These are phyloP conservation scores for Panthera uncia DNA, from an alignment of 2,113 vertebrate species.

Conservation along the genomic window DNA sequence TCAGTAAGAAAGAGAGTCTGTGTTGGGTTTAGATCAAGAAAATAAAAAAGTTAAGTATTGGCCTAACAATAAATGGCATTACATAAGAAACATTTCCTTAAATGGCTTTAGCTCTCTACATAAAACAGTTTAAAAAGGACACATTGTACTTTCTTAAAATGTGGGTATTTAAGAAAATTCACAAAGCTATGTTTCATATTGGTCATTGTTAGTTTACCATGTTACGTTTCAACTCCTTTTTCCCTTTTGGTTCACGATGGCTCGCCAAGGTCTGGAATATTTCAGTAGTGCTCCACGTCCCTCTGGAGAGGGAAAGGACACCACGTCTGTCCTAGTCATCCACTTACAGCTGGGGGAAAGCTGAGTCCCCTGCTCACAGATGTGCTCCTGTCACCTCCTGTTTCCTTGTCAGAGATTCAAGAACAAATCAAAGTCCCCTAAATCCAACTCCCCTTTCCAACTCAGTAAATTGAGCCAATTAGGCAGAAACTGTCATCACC, in stretches of 20 bases:
- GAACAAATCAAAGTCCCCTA: background rate
- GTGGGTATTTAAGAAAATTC: background rate
- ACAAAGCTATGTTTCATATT: background rate
- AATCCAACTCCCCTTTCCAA: background rate
- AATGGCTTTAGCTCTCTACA: background rate
- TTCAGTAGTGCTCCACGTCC: background rate
- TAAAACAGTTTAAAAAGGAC: background rate
- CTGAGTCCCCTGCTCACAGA: background rate
- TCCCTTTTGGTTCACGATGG: background rate
- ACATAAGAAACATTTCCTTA: background rate
- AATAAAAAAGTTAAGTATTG: background rate
- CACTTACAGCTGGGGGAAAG: background rate
- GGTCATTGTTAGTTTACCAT: background rate
- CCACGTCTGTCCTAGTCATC: background rate
- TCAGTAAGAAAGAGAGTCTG: background rate
- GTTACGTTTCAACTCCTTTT: background rate
- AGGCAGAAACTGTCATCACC: conserved; percentile 42
- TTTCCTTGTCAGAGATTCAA: conserved; percentile 30
- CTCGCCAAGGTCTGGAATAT: background rate
- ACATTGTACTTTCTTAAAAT: background rate
- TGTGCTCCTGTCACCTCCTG: rapidly evolving
- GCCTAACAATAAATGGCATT: background rate
- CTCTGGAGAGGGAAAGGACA: background rate
- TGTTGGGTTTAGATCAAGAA: background rate
- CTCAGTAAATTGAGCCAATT: background rate